Base-by-base conservation (phyloP, 2,797 vertebrate species). In the Simalia tracyae region DNA sequence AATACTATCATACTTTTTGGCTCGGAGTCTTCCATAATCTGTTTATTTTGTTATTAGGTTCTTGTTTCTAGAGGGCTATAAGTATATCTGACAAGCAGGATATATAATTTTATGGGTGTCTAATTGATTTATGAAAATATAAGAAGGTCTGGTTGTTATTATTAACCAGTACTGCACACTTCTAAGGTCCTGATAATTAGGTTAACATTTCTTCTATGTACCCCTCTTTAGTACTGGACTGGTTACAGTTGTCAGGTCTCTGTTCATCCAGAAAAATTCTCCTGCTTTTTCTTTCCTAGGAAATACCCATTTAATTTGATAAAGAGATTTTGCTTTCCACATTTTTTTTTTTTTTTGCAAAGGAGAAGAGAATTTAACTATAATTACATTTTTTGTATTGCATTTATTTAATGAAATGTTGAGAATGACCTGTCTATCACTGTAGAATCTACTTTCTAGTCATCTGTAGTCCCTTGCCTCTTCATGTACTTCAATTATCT, bases 1-100 rank as follows among this genome's bases (percentile, higher is more conserved):
- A 94, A 95, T 96, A 95, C 95, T 94, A 93, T 95, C 95, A 89
- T 76, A 76, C 12, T 10, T 93, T 50, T 54, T 95, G 22, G 87
- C 92, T 87, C 5, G 1, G 64, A 94, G 84, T 93, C 91, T 90
- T 95, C 42, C 84, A 54, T 89, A 95, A 89, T 68, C 46, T 91
- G 72, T 50, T 95, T 93, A 90, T 56, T 46, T 57, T 81, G 46
- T 46, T 56, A 42, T 89, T 66, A 57, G 72, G 8, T 46, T 81
- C n/a, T 85, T 56, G 66, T 42, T 91, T 93, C 86, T 36, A 89
- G 93, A 15, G 90, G 28, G 86, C 66, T 60, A 85, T 92, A 84
- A 85, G 92, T 42, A 1, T 68, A 87, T 92, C 68, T 93, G 64
- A 91, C 64, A 92, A 92, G 5, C 2, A 94, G 89, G 89, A 31